phyloP scores from a whole-genome alignment of 2,113 vertebrate species.

The Athene cunicularia region DNA sequence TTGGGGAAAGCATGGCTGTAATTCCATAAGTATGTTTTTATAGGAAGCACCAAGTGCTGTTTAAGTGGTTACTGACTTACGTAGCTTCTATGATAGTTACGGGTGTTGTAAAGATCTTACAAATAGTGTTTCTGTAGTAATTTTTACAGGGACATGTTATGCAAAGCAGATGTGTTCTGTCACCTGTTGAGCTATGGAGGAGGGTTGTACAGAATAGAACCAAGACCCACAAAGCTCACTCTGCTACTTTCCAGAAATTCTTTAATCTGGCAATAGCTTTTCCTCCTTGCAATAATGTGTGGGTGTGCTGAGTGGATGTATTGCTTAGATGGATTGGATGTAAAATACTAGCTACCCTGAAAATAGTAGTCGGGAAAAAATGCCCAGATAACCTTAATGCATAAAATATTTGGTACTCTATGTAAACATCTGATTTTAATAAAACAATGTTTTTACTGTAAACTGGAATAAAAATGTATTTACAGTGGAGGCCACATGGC shows the following conservation, averaged over 20 bases:
- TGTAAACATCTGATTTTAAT: slow-evolving; percentile 60
- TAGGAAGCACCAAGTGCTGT: neutral
- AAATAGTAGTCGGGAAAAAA: slow-evolving; percentile 25
- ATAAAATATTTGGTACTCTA: slow-evolving; percentile 31
- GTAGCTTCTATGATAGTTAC: neutral
- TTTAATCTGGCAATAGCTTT: neutral
- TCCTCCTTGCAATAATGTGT: neutral
- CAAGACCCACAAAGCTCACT: neutral
- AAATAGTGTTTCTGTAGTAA: slow-evolving; percentile 29
- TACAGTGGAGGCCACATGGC: slow-evolving; percentile 17
- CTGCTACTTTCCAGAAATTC: neutral
- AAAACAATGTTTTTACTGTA: slow-evolving; percentile 30
- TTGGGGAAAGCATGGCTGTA: neutral
- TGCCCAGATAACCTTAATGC: slow-evolving; percentile 18
- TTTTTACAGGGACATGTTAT: slow-evolving; percentile 8
- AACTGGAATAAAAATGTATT: slow-evolving; percentile 57
- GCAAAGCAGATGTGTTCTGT: slow-evolving; percentile 43
- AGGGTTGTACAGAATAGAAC: neutral
- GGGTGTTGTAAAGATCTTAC: slow-evolving; percentile 31
- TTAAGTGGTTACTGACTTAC: slow-evolving; percentile 18
- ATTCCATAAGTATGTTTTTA: slow-evolving; percentile 28
- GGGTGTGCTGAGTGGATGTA: neutral
- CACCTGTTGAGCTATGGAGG: neutral
- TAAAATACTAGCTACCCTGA: neutral
- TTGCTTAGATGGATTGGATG: neutral